A percentile compares a stretch with the other conserved stretches of the same genome.
phyloP scores from a whole-genome alignment of 2,797 vertebrate genomes.

The Cuniculus paca region DNA sequence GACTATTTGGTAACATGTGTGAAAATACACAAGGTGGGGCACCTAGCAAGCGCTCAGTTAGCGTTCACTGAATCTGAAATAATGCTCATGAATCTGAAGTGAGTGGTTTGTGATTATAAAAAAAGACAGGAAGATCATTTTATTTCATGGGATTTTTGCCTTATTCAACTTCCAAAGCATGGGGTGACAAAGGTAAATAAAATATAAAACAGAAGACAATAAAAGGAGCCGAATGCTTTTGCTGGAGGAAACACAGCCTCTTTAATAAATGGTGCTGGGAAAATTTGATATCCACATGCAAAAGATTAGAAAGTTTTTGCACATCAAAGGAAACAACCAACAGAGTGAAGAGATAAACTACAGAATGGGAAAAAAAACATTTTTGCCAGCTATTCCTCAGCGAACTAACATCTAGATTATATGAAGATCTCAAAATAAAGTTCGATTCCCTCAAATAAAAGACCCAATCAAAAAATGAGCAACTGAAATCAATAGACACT shows the following conservation, averaged over 20 bases:
- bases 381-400: not conserved
- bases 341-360: not conserved
- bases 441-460: not conserved
- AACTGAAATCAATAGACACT: not conserved
- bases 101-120: not conserved
- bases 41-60: not conserved
- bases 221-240: not conserved
- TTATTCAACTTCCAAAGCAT: not conserved
- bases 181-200: not conserved
- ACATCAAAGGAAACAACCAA: not conserved
- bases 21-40: not conserved
- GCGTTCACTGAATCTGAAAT: not conserved
- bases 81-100: not conserved
- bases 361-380: not conserved
- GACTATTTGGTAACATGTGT: not conserved
- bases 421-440: not conserved
- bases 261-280: not conserved
- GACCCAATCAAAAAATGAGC: not conserved
- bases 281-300: not conserved
- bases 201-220: not conserved
- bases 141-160: slow-evolving; percentile 6
- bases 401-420: not conserved
- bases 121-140: not conserved
- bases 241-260: not conserved
- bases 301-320: not conserved